phyloP scores from a whole-genome alignment of 2,113 vertebrate species.

The Daboia siamensis region DNA sequence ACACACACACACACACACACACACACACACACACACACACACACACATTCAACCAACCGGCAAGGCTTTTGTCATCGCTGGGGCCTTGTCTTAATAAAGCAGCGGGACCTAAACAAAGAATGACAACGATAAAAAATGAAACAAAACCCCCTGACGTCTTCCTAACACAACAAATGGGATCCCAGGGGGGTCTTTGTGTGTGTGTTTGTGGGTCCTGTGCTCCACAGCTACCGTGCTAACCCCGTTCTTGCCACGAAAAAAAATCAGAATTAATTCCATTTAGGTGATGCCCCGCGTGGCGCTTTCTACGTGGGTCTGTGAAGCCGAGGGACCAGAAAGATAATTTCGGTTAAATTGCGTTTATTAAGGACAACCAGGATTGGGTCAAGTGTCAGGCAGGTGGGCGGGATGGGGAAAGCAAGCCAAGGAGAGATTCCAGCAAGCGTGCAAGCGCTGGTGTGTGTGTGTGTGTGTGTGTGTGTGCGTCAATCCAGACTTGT shows the following conservation, averaged over 20 bases:
- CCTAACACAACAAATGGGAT: background rate
- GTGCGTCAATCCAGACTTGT: background rate
- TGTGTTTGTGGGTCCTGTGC: background rate
- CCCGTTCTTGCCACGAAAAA: background rate
- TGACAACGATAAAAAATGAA: background rate
- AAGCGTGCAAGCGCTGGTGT: background rate
- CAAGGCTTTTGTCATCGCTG: background rate
- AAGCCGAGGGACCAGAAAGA: background rate
- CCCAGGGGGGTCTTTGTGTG: no score
- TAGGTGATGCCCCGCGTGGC: background rate
- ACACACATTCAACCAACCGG: no score
- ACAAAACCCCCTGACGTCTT: accelerated
- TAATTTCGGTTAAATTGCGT: background rate
- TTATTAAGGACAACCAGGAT: background rate
- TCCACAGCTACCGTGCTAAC: no score
- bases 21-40: no score
- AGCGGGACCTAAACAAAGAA: background rate
- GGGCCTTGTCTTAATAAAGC: background rate
- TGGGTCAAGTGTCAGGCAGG: background rate
- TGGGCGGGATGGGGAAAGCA: background rate
- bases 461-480: no score
- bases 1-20: no score
- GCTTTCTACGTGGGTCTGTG: background rate
- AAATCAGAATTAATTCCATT: background rate
- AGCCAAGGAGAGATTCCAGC: background rate